Evolutionary conservation across 2,113 vertebrate genomes (phyloP).

Genomic region (Aix galericulata): DNA sequence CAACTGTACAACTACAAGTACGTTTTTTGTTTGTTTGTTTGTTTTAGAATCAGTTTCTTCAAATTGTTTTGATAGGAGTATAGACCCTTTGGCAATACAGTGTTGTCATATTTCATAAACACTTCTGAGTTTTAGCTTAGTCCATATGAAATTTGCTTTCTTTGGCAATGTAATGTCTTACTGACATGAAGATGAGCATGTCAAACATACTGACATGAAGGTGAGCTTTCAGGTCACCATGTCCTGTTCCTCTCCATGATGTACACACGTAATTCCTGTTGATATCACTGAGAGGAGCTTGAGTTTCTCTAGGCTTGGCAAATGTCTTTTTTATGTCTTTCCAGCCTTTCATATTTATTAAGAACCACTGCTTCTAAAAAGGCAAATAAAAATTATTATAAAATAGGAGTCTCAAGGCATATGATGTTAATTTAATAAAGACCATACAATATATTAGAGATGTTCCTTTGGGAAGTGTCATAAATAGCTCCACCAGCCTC

Average conservation of each 20-base stretch:
- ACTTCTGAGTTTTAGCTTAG: not conserved
- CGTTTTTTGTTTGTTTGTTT: too few relatives aligned
- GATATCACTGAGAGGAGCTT: not conserved
- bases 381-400: conserved; percentile 28
- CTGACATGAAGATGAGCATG: not conserved
- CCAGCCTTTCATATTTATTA: not conserved
- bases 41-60: not conserved
- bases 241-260: not conserved
- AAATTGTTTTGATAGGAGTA: not conserved
- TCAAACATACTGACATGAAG: not conserved
- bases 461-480: conserved; percentile 19
- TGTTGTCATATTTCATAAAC: not conserved
- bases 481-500: conserved; percentile 21
- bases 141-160: not conserved
- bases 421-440: conserved; percentile 52
- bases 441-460: conserved; percentile 28
- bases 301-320: not conserved
- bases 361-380: conserved; percentile 15
- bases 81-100: not conserved
- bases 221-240: not conserved
- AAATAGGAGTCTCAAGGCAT: not conserved
- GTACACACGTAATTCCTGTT: not conserved
- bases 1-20: not conserved
- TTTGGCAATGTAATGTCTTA: not conserved
- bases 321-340: not conserved